Evolutionary conservation across 2,888 invertebrate genomes (phyloP), one percentile per base, ranked within the genome.

Genomic region (Hyppa rectilinea): DNA sequence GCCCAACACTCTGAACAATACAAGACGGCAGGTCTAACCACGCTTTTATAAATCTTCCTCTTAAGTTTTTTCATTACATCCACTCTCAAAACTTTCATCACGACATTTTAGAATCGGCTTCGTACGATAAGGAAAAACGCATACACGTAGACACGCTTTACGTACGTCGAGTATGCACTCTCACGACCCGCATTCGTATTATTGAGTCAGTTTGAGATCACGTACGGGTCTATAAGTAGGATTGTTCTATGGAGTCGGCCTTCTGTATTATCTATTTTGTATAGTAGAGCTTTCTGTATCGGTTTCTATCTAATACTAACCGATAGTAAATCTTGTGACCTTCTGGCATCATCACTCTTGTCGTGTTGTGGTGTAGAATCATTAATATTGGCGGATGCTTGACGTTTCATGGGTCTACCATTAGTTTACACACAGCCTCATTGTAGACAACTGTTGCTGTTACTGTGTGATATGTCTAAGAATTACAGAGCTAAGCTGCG

Each of bases 341-440:
- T 40, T 20, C 55, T n/a, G 3, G n/a, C 7, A 58, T 43, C 61
- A 78, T 71, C 36, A 52, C 10, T 71, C 71, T 58, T 71, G 52
- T 47, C 34, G 38, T 31, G 49, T 34, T 50, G 60, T 20, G 60
- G 49, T 70, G 50, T 17, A 52, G 40, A 23, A 71, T 70, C 56
- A 62, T 78, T 75, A 58, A 78, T 78, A 71, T 52, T 52, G 40
- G 34, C 4, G 6, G 14, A 23, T 34, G 17, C 38, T 34, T 71
- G 75, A 62, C 52, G 17, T 10, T n/a, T 62, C 26, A 61, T 55
- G 3, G 26, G 12, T 20, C 5, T 14, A 20, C 29, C 26, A 38
- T 75, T 64, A 47, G 34, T 40, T 34, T 29, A 74, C 2, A 45
- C 53, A 38, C 47, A n/a, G 10, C 14, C 7, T 45, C 50, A 49